phyloP scores from a whole-genome alignment of 2,113 vertebrate species.

The Nothocercus nigrocapillus region DNA sequence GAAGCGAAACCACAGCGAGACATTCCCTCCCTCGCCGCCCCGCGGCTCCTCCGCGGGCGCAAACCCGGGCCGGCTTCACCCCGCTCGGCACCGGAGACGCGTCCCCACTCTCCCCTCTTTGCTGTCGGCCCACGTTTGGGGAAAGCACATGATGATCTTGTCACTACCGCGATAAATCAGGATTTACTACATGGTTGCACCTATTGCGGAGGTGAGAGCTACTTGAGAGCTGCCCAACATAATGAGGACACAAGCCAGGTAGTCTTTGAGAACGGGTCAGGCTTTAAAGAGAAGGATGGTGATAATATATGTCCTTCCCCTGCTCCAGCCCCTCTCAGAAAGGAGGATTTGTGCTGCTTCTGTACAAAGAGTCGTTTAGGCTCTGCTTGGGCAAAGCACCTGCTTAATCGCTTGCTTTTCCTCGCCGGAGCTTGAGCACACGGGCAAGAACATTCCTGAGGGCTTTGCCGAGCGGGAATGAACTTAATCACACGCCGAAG shows the following conservation, averaged over 20 bases:
- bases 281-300: constrained; percentile 17
- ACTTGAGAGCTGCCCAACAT: constrained; percentile 14
- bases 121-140: background rate
- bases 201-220: constrained; percentile 6
- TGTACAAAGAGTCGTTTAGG: constrained; percentile 41
- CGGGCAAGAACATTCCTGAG: background rate
- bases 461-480: background rate
- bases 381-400: constrained; percentile 30
- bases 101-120: background rate
- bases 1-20: background rate
- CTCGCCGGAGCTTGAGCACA: background rate
- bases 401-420: background rate
- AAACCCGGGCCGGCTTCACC: background rate
- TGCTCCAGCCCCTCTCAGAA: constrained; percentile 28
- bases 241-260: background rate
- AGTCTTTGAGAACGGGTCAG: background rate
- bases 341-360: constrained; percentile 35
- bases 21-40: background rate
- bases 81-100: background rate
- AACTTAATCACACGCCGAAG: background rate
- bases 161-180: background rate
- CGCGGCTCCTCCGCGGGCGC: background rate
- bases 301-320: background rate
- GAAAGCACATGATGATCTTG: background rate
- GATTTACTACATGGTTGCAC: accelerated